Base-by-base conservation (phyloP, 2,888 invertebrate species). In the Sinopyrophorus schimmeli region DNA sequence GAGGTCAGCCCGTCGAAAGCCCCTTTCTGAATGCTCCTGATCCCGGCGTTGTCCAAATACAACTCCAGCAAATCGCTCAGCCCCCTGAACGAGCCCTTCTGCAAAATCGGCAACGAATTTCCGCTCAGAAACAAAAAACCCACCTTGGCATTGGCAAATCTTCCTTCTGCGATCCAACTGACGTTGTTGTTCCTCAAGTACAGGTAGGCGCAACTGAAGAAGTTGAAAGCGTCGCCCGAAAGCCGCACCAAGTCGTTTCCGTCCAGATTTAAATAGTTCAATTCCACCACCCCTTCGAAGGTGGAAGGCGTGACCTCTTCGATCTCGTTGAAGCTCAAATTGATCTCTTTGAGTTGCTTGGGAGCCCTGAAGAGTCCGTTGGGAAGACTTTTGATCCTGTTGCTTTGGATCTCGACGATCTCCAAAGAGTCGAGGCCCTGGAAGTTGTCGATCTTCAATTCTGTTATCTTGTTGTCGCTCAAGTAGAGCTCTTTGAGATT, bases 101-200 rank as follows among this genome's bases (percentile, higher is more conserved):
- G 34, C 15, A 49, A 17, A 10, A 23, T 16, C 26, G 20, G 38
- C 17, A 49, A 34, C 2, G 27, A 39, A 17, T 49, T 49, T 10
- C 32, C 43, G n/a, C 16, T 39, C 12, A 49, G 28, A 27, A 23
- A 43, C 3, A 49, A 14, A 31, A 49, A 43, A 1, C 39, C 49
- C 6, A 49, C 12, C 16, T 28, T 37, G 11, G 37, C 35, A 16
- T 10, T 16, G 27, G 11, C 11, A 12, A 48, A 42, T 11, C 14
- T 18, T 7, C 27, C 35, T 18, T 16, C 24, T n/a, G 42, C 35
- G 11, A 42, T 20, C 12, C 18, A 31, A 2, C 18, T 27, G 11
- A 49, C 10, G 9, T 31, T 11, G 27, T 44, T 49, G 15, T 43
- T 42, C 20, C 37, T 35, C 7, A 49, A 21, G 16, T 49, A 38